Evolutionary conservation across 2,888 invertebrate species (phyloP).

Genomic region (Euclidia mi): DNA sequence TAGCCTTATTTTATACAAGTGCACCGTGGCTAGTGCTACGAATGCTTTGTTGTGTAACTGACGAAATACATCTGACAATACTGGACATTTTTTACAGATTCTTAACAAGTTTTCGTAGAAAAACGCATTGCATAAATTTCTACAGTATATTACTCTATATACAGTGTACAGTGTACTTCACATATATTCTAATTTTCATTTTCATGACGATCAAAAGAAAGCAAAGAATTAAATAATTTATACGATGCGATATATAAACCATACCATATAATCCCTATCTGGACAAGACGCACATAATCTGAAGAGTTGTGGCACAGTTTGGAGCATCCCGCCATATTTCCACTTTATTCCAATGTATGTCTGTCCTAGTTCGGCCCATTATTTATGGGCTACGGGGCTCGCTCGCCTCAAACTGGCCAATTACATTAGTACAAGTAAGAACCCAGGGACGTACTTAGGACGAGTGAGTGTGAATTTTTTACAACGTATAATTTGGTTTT

Average conservation of each 20-base stretch:
- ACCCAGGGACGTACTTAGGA: slow-evolving; percentile 49
- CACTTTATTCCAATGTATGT: slow-evolving; percentile 53
- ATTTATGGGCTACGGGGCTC: slow-evolving; percentile 52
- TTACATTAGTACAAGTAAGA: slow-evolving; percentile 53
- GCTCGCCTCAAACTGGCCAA: slow-evolving; percentile 58
- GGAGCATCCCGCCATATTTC: slow-evolving; percentile 48
- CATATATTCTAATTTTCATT: too few relatives aligned
- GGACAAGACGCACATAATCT: slow-evolving; percentile 45
- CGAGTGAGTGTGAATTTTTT: slow-evolving; percentile 55
- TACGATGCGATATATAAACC: slow-evolving; percentile 11
- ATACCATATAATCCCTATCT: slow-evolving; percentile 36
- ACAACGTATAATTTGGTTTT: slow-evolving; percentile 47
- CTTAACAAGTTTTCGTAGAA: too few relatives aligned
- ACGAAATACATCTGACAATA: too few relatives aligned
- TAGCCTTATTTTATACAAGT: too few relatives aligned
- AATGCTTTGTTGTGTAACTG: too few relatives aligned
- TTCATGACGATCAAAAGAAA: too few relatives aligned
- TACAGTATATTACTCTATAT: too few relatives aligned
- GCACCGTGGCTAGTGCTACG: too few relatives aligned
- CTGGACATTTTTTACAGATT: too few relatives aligned
- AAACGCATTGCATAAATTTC: too few relatives aligned
- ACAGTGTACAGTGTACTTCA: too few relatives aligned
- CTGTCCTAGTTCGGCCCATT: slow-evolving; percentile 55
- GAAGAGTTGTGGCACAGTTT: slow-evolving; percentile 33
- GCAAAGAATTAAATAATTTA: too few relatives aligned